phyloP scores from a whole-genome alignment of 53 echinoderm and acorn worm species.

The Apostichopus leukothele region DNA sequence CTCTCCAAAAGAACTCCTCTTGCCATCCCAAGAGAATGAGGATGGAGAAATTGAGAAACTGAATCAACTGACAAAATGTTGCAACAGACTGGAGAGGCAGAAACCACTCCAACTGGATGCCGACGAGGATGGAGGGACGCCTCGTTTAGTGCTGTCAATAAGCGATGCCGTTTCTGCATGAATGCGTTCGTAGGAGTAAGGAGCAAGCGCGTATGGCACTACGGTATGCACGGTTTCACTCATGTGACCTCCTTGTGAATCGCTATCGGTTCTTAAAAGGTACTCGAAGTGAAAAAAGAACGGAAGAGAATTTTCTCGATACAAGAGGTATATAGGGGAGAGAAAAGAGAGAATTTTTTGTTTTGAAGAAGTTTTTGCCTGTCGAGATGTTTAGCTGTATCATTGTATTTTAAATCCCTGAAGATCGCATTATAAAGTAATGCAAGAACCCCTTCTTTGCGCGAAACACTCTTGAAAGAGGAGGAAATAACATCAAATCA shows the following conservation, averaged over 20 bases:
- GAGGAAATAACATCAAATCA: constrained; percentile 40
- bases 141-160: constrained; percentile 53
- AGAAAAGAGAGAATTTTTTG: not conserved
- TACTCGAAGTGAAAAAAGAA: constrained; percentile 26
- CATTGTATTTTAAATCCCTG: constrained; percentile 34
- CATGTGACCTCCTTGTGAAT: constrained; percentile 44
- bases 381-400: constrained; percentile 44
- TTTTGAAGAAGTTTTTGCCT: not conserved
- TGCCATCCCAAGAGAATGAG: constrained; percentile 13
- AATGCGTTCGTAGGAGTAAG: constrained; percentile 50
- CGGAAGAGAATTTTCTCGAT: constrained; percentile 16
- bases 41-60: constrained; percentile 7
- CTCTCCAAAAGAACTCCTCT: constrained; percentile 34
- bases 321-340: constrained; percentile 11
- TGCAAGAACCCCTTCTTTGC: constrained; percentile 15
- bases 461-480: constrained; percentile 20
- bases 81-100: not conserved
- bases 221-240: constrained; percentile 50
- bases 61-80: not conserved
- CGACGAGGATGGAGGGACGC: constrained; percentile 39
- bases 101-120: not conserved
- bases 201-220: constrained; percentile 37
- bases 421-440: constrained; percentile 47
- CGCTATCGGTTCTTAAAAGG: constrained; percentile 50
- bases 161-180: constrained; percentile 35